A percentile compares a stretch with the other conserved stretches of the same genome.
These are phyloP conservation scores for Fabriciana adippe DNA, from an alignment of 2,888 invertebrate species.

Conservation along the genomic window DNA sequence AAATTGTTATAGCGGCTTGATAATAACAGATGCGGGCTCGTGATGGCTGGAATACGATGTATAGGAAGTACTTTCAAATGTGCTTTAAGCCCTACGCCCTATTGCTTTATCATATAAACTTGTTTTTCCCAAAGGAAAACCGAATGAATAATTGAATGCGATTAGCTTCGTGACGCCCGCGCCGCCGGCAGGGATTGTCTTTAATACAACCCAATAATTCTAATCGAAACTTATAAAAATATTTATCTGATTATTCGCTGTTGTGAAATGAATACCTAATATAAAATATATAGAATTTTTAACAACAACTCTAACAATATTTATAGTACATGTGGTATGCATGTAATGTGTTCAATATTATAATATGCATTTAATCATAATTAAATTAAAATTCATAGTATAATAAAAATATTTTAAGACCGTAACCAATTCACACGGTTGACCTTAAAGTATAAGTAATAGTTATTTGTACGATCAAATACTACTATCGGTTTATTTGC, in stretches of 20 bases:
- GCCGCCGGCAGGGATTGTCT: constrained; percentile 27
- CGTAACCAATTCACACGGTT: neutral
- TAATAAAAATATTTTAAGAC: neutral
- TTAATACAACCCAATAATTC: constrained; percentile 17
- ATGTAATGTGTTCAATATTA: too few species aligned
- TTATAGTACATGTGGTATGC: neutral
- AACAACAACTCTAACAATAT: neutral
- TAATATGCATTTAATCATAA: too few species aligned
- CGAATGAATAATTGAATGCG: constrained; percentile 27
- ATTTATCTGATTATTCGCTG: constrained; percentile 24
- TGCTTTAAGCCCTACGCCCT: constrained; percentile 19
- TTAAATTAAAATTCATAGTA: too few species aligned
- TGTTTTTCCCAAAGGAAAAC: constrained; percentile 20
- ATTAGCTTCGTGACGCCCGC: constrained; percentile 29
- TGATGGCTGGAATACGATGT: constrained; percentile 52
- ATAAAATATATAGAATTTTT: neutral
- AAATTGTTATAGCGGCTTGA: constrained; percentile 73
- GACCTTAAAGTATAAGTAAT: neutral
- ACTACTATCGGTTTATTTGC: constrained; percentile 11
- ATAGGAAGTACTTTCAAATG: constrained; percentile 21
- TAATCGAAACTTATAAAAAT: constrained; percentile 27
- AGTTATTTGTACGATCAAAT: neutral
- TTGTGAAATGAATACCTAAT: constrained; percentile 19
- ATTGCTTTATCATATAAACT: constrained; percentile 11
- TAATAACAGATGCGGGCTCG: constrained; percentile 70